Base-by-base conservation (phyloP, 2,113 vertebrate species). In the Sinocyclocheilus grahami region DNA sequence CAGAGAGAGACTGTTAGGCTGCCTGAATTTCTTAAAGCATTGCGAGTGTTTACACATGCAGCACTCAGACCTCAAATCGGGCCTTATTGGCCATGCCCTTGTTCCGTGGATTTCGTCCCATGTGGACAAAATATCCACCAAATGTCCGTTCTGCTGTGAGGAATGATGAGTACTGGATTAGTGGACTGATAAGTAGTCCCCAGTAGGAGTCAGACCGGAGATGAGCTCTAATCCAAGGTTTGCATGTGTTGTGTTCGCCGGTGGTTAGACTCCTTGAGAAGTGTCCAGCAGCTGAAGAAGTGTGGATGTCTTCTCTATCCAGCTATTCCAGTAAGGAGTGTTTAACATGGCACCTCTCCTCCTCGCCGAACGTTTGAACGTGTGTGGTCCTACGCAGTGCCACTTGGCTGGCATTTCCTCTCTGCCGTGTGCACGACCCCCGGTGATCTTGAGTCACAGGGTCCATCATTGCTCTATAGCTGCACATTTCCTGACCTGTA, bases 381-480 rank as follows among this genome's bases (percentile, higher is more conserved):
- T 88, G 87, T 83, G 80, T 78, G 88, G 82, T 84, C 82, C 4
- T 77, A n/a, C 16, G 4, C 42, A 11, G 62, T 89, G 88, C 86
- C 85, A 89, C 88, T 89, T 85, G 88, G 79, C 82, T 85, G 88
- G 86, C 85, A 87, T 87, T 82, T 82, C 82, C 82, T 86, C 77
- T 82, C 69, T 82, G 69, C 71, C 22, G 5, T 53, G 24, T 80
- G 60, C 20, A 20, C 37, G 69, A 67, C 85, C 82, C 87, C 69
- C n/a, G 3, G 48, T 60, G 82, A 89, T 37, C 85, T 75, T 22
- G 16, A 48, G 81, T 33, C 30, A 33, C 30, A 33, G 30, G 30
- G 30, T 69, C 33, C 82, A 16, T 86, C 72, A 83, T 86, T 72
- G 14, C 76, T 48, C 10, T 78, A 55, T 75, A 65, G 69, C 39